Base-by-base conservation (phyloP, 2,113 vertebrate genomes). In the Gopherus flavomarginatus region DNA sequence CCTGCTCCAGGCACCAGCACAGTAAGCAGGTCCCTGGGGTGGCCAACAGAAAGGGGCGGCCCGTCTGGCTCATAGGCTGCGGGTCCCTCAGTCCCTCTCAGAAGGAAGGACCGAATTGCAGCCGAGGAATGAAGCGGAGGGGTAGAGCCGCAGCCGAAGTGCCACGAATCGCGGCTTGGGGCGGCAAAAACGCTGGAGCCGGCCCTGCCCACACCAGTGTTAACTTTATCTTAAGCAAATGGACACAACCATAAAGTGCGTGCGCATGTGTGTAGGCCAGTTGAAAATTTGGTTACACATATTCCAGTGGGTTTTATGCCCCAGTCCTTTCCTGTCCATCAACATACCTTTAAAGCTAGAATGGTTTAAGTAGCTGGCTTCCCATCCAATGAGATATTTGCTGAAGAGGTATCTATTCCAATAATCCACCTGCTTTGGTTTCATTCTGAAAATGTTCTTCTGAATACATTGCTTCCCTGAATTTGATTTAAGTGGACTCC, bases 381-480 rank as follows among this genome's bases (percentile, higher is more conserved):
- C 62, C 85, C 29, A 90, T 81, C 77, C 56, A 91, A 75, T 62
- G 54, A 93, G 56, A 50, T 52, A 69, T n/a, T 90, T 97, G 44
- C 92, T 75, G 86, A 79, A 91, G 14, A 88, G 35, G 31, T 22
- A 83, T 90, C 5, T 6, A 80, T 84, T 26, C 69, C 38, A 85
- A 65, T 93, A 97, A 88, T 96, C 82, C 88, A 81, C 87, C 69
- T 53, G 21, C 26, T 88, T 93, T 87, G 90, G 42, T 72, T 95
- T 84, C 85, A 90, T 83, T 90, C 52, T 53, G 54, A 26, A 85
- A 91, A 42, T 72, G 62, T 75, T 90, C n/a, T 81, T 93, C 35
- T n/a, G n/a, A 84, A 49, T 54, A 38, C 49, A 29, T 80, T 94
- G 93, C 80, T 87, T 62, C 35, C 79, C 86, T 65, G 47, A 87